phyloP scores from a whole-genome alignment of 2,113 vertebrate genomes.

The Empidonax alnorum region DNA sequence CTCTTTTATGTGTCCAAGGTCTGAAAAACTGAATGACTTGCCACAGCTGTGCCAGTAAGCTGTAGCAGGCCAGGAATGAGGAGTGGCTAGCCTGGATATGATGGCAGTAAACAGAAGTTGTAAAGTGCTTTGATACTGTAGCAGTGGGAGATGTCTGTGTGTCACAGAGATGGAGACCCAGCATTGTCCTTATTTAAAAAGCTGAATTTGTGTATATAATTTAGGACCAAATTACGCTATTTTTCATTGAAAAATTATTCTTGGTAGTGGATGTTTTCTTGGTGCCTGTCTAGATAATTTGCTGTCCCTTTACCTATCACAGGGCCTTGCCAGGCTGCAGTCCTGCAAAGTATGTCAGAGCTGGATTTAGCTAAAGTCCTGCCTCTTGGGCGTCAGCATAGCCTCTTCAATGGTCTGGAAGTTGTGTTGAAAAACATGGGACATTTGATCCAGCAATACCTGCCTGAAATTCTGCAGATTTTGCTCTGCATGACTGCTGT shows the following conservation, averaged over 20 bases:
- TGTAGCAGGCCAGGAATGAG: background rate
- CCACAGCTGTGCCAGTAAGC: background rate
- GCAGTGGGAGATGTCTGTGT: background rate
- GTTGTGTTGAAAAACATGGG: constrained; percentile 90
- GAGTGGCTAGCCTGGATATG: background rate
- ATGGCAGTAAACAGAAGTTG: background rate
- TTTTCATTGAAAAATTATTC: background rate
- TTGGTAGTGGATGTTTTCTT: background rate
- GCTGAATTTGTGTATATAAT: background rate
- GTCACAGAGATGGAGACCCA: background rate
- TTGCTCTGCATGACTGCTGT: constrained; percentile 88
- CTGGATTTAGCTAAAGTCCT: constrained; percentile 82
- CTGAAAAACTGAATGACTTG: background rate
- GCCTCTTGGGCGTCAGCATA: constrained; percentile 92
- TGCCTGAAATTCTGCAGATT: constrained; percentile 93
- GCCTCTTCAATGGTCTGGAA: constrained; percentile 88
- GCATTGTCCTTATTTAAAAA: background rate
- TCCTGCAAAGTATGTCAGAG: constrained; percentile 79
- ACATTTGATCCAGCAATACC: constrained; percentile 84
- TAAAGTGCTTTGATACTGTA: background rate
- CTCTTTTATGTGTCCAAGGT: background rate
- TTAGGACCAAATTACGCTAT: background rate
- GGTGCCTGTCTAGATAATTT: background rate
- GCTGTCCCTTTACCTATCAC: background rate
- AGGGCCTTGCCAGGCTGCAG: constrained; percentile 86